Evolutionary conservation across 1,140 invertebrate genomes (phyloP).

Genomic region (Calliopsis andreniformis): DNA sequence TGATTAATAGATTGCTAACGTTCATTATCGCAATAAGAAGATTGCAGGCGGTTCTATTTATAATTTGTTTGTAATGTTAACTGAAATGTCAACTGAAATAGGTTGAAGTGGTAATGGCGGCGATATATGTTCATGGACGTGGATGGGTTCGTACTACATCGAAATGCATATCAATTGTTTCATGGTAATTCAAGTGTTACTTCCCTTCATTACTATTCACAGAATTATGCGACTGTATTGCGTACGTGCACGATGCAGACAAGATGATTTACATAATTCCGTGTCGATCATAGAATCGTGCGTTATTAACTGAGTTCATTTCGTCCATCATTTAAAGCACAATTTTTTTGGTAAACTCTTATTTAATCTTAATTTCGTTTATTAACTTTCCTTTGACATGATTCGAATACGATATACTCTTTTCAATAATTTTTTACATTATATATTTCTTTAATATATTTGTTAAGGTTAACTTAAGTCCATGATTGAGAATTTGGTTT

Average conservation of each 20-base stretch:
- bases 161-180: constrained; percentile 68
- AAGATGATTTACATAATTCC: constrained; percentile 64
- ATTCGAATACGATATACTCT: too few species aligned
- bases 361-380: too few species aligned
- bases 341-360: too few species aligned
- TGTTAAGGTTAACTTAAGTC: too few species aligned
- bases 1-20: too few species aligned
- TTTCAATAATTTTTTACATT: too few species aligned
- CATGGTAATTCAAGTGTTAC: constrained; percentile 67
- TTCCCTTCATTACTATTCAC: constrained; percentile 64
- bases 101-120: constrained; percentile 61
- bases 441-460: too few species aligned
- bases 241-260: constrained; percentile 43
- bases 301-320: constrained; percentile 57
- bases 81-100: constrained; percentile 59
- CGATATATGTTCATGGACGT: constrained; percentile 52
- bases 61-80: too few species aligned
- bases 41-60: too few species aligned
- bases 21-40: too few species aligned
- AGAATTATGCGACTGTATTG: constrained; percentile 59
- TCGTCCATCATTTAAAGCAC: constrained; percentile 33
- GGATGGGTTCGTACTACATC: constrained; percentile 54
- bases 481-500: too few species aligned
- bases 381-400: too few species aligned
- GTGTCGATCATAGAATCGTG: constrained; percentile 56